Evolutionary conservation across 92 coral and sea anemone genomes (phyloP), one percentile per base, ranked within the genome.

Genomic region (Epizoanthus illoricatus): DNA sequence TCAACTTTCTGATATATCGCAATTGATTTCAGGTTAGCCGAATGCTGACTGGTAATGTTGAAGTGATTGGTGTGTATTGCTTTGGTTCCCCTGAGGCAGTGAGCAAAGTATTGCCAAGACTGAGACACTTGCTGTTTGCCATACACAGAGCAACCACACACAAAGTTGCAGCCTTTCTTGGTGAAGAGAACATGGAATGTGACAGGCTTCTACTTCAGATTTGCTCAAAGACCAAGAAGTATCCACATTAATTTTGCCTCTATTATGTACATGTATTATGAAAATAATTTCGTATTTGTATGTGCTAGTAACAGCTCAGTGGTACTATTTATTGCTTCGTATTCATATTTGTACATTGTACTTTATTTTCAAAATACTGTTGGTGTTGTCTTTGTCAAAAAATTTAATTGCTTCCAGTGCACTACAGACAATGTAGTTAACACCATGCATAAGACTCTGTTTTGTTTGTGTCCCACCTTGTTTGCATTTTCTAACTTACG

Each of bases 201-300:
- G 85, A 87, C 85, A 93, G 94, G 88, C 84, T 96, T 59, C 21
- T 96, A 12, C 85, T 96, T 45, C 98, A 93, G 70, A 92, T 96
- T 63, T 96, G 99, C 68, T 93, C 99, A 36, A 73, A 90, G 79
- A 96, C 98, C 59, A 96, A 96, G 81, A 96, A 91, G 98, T 96
- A 96, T 92, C 89, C 71, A 73, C 70, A 17, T 5, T 33, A 28
- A 21, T n/a, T 65, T 5, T 19, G 15, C 3, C 15, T 16, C 12
- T 21, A 8, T 6, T n/a, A n/a, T n/a, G n/a, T n/a, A n/a, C n/a
- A n/a, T n/a, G n/a, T n/a, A n/a, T n/a, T 17, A 13, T n/a, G 49
- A 42, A 69, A 2, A 2, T 5, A 4, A 36, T 10, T 4, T 19
- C 6, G 8, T 12, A 41, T 68, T 7, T 20, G 36, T 64, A 15